Conservation (phyloP, 2,113 vertebrate genomes). For the Sardina pilchardus region DNA sequence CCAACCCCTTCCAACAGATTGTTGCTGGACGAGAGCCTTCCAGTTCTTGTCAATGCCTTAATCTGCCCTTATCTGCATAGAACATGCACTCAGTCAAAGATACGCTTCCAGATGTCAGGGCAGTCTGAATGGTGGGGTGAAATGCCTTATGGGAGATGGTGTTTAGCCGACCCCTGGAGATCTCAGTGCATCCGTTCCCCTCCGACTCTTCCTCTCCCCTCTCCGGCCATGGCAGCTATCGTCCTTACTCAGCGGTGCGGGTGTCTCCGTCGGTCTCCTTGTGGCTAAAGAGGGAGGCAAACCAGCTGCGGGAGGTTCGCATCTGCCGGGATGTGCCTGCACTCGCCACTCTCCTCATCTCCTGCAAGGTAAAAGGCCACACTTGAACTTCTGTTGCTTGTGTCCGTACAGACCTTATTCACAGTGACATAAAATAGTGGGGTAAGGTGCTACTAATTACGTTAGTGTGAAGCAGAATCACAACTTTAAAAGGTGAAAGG, state of each 20-base stretch:
- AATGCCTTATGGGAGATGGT: background rate
- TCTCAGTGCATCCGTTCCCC: background rate
- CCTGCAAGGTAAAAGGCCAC: constrained; percentile 17
- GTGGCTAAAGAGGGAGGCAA: constrained; percentile 74
- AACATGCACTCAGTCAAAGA: background rate
- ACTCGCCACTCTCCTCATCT: constrained; percentile 66
- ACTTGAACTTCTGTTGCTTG: background rate
- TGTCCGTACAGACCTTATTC: too few relatives aligned
- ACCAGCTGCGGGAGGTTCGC: constrained; percentile 73
- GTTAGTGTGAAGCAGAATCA: too few relatives aligned
- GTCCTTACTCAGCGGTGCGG: constrained; percentile 59
- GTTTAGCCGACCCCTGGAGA: background rate
- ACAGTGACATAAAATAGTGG: too few relatives aligned
- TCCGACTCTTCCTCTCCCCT: background rate
- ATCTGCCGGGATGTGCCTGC: constrained; percentile 58
- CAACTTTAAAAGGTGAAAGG: too few relatives aligned
- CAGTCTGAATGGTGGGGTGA: too few relatives aligned
- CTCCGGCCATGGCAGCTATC: background rate
- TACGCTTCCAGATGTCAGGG: too few relatives aligned
- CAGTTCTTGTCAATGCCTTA: background rate
- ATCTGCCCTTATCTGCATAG: background rate
- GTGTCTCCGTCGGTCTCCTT: constrained; percentile 68
- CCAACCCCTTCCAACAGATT: background rate
- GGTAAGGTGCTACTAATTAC: too few relatives aligned
- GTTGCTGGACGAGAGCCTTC: background rate